Evolutionary conservation across 2,888 invertebrate species (phyloP).

Genomic region (Drosophila engyochracea): DNA sequence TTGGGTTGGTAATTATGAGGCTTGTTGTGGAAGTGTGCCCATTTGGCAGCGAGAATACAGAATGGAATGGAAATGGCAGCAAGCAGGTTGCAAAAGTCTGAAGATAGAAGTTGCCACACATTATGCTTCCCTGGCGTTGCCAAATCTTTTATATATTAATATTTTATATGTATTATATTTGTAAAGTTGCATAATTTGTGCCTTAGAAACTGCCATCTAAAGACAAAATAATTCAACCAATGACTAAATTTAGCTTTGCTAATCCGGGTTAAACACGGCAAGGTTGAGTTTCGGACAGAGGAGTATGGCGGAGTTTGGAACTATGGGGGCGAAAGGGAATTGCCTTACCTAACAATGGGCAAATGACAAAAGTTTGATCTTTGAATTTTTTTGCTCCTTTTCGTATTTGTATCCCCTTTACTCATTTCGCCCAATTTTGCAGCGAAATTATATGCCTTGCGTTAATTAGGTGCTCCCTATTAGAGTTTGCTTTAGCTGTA

Average conservation of each 20-base stretch:
- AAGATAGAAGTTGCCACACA: conserved; percentile 4
- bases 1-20: conserved; percentile 52
- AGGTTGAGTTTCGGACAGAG: background rate
- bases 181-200: background rate
- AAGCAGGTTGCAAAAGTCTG: conserved; percentile 16
- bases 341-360: background rate
- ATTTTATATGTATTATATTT: background rate
- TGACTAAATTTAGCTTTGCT: background rate
- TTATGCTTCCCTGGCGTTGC: background rate
- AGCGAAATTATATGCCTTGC: background rate
- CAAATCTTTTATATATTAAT: background rate
- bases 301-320: background rate
- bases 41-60: conserved; percentile 28
- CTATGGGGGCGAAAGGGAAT: background rate
- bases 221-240: background rate
- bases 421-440: background rate
- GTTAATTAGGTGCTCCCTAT: background rate
- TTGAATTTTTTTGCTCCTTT: background rate
- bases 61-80: conserved; percentile 28
- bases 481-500: background rate
- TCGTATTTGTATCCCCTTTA: background rate
- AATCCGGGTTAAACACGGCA: background rate
- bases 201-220: background rate
- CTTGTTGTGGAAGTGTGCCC: conserved; percentile 35
- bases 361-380: background rate